phyloP scores from a whole-genome alignment of 2,113 vertebrate species.

The Gadus macrocephalus region DNA sequence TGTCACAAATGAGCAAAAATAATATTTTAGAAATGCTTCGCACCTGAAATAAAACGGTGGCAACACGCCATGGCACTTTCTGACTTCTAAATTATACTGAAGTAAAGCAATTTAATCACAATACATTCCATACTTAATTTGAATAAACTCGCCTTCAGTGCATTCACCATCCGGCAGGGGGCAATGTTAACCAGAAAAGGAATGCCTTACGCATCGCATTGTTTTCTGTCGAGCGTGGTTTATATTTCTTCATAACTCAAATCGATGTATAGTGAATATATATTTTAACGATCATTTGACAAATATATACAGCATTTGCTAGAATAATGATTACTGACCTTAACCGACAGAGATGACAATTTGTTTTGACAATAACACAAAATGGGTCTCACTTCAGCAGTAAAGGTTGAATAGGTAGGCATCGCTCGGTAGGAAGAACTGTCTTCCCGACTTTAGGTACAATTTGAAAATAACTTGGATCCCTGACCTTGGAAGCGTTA shows the following conservation, averaged over 20 bases:
- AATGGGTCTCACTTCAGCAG: background rate
- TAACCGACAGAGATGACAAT: background rate
- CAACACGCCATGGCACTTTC: no score
- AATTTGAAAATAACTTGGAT: background rate
- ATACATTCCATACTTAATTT: background rate
- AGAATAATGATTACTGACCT: background rate
- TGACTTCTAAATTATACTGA: no score
- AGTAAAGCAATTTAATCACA: no score
- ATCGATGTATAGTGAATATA: background rate
- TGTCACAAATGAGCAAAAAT: background rate
- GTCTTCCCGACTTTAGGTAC: background rate
- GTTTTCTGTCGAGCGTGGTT: background rate
- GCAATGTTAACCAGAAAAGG: constrained; percentile 53
- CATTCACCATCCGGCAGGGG: constrained; percentile 45
- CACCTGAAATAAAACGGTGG: no score
- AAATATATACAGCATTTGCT: background rate
- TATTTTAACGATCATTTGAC: background rate
- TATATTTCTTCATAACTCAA: background rate
- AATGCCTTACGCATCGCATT: background rate
- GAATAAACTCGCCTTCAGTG: background rate
- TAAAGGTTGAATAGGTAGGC: background rate
- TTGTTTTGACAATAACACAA: background rate
- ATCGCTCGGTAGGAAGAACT: background rate
- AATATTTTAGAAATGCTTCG: background rate
- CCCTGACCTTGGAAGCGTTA: constrained; percentile 8